These are phyloP conservation scores for Papilio polytes DNA, from an alignment of 1,140 invertebrate genomes.

Conservation along the genomic window DNA sequence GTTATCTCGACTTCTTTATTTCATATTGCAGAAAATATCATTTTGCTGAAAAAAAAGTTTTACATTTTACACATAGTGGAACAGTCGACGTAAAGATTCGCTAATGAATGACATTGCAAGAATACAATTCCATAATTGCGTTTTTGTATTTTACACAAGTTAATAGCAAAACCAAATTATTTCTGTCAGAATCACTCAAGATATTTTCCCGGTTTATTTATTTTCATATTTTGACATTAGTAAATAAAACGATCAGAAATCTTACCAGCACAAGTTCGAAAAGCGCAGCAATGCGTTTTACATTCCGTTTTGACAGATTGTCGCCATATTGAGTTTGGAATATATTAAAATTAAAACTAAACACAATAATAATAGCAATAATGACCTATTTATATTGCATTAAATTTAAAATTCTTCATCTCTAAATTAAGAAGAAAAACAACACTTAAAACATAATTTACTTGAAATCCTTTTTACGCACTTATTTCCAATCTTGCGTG, in stretches of 20 bases:
- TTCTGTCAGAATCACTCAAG: constrained; percentile 5
- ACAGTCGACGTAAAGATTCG: neutral
- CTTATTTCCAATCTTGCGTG: neutral
- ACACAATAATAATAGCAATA: constrained; percentile 37
- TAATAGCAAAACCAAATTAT: neutral
- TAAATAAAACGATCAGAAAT: constrained; percentile 52
- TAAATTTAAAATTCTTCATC: neutral
- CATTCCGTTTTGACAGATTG: constrained; percentile 20
- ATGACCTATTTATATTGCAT: neutral
- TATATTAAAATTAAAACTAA: constrained; percentile 29
- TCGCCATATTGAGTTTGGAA: constrained; percentile 46
- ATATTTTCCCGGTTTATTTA: constrained; percentile 35
- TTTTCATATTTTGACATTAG: constrained; percentile 56
- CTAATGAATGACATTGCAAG: neutral
- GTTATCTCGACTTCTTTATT: constrained; percentile 1
- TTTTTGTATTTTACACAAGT: neutral
- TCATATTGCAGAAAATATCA: neutral
- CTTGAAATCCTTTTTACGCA: constrained; percentile 20
- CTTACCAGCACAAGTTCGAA: constrained; percentile 34
- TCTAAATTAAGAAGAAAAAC: neutral
- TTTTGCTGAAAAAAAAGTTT: neutral
- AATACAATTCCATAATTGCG: neutral
- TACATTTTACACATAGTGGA: neutral
- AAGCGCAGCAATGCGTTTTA: constrained; percentile 52
- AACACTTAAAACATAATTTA: neutral